Evolutionary conservation across 2,888 invertebrate genomes (phyloP), one percentile per base, ranked within the genome.

Genomic region (Geotrupes spiniger): DNA sequence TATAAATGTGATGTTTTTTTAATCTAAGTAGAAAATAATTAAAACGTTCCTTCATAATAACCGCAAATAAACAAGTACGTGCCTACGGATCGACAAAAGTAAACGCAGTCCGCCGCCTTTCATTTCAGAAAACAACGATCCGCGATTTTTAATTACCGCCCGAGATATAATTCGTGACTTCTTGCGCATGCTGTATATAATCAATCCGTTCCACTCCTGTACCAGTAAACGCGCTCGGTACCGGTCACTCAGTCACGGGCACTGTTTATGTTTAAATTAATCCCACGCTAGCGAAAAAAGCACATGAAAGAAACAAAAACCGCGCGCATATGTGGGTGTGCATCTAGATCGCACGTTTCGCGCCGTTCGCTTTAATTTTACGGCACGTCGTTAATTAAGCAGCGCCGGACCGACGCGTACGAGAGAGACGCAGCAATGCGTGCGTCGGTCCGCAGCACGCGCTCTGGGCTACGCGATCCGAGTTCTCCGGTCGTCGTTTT

Each of bases 151-250:
- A 33, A 33, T 33, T 14, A 12, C 4, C 11, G 33, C 33, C 2
- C 15, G 15, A 8, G 46, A 39, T 33, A 17, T 40, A 31, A 40
- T 33, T 46, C 46, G 46, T 46, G 46, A 46, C 46, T 46, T 46
- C 40, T 40, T 17, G 51, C 49, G 49, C 49, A 42, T 43, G 46
- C 50, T 52, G 62, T 62, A 57, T 52, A 60, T 63, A 63, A 63
- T 57, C 56, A 59, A 65, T 65, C 63, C 61, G 64, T 56, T 63
- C 59, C 63, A 63, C 64, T 63, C 60, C 62, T 50, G 61, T 59
- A 52, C 54, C 58, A 56, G 57, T 57, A 59, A 61, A 60, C 57
- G 51, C 47, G 51, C 45, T 41, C 48, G 52, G 54, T 49, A 50
- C 50, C 50, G 29, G 48, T 61, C 59, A 58, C 48, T 60, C 57